Conservation (phyloP, 2,113 vertebrate genomes). For the Chitala chitala region DNA sequence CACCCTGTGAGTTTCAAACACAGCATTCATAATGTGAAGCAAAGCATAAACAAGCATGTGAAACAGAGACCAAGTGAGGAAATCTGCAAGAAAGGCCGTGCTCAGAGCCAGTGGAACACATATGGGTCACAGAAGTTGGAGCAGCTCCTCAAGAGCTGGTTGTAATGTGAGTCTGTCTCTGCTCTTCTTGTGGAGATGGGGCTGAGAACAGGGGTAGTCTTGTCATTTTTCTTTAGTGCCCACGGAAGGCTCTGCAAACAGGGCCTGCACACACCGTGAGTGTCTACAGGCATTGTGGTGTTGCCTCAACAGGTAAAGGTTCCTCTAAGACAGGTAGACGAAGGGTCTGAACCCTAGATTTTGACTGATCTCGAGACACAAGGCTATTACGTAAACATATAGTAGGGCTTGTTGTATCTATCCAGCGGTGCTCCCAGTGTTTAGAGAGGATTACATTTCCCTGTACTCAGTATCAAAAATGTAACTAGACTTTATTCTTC, state of each 20-base stretch:
- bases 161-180: conserved; percentile 10
- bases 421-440: not conserved
- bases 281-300: conserved; percentile 10
- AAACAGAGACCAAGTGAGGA: conserved; percentile 12
- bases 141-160: not conserved
- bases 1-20: not conserved
- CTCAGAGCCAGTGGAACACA: conserved; percentile 5
- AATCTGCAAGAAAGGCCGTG: not conserved
- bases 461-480: not conserved
- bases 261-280: conserved; percentile 19
- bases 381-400: not conserved
- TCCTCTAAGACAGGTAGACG: not conserved
- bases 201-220: conserved; percentile 5
- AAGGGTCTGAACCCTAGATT: not conserved
- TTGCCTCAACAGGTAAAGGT: not conserved
- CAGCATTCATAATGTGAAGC: conserved; percentile 1
- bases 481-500: not conserved
- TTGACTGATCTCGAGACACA: not conserved
- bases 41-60: conserved; percentile 5
- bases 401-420: not conserved
- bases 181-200: conserved; percentile 10
- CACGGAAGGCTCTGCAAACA: not conserved
- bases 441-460: not conserved
- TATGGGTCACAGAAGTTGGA: conserved; percentile 22
- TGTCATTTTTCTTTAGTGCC: not conserved